Evolutionary conservation across 2,888 invertebrate species (phyloP).

Genomic region (Heteromurus nitidus): DNA sequence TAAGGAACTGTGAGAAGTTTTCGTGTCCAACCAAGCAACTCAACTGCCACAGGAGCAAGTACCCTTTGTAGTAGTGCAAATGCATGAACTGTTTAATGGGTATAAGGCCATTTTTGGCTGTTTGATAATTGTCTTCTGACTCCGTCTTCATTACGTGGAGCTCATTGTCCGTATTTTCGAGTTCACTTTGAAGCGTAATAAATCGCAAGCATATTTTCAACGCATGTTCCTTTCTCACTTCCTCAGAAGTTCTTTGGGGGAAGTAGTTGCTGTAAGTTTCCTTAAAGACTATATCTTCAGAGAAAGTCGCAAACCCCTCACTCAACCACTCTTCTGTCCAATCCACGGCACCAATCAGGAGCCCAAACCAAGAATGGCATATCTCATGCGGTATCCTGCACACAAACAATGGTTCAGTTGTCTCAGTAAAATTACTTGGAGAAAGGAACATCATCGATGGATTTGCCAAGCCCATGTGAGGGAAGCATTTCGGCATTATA

Average conservation of each 20-base stretch:
- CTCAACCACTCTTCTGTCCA: constrained; percentile 78
- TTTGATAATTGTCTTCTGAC: constrained; percentile 61
- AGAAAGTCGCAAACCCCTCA: constrained; percentile 77
- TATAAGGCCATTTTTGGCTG: constrained; percentile 76
- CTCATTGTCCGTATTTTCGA: constrained; percentile 75
- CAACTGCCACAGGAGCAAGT: constrained; percentile 75
- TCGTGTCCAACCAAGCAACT: constrained; percentile 74
- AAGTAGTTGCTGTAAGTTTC: constrained; percentile 72
- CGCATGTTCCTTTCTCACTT: constrained; percentile 30
- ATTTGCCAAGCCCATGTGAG: constrained; percentile 74
- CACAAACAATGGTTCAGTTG: constrained; percentile 70
- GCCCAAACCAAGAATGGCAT: constrained; percentile 77
- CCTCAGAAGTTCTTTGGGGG: not conserved
- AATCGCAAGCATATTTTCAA: constrained; percentile 70
- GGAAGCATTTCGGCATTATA: constrained; percentile 75
- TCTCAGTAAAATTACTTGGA: constrained; percentile 75
- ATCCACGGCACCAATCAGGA: constrained; percentile 76
- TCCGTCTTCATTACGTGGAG: constrained; percentile 75
- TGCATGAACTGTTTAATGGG: constrained; percentile 76
- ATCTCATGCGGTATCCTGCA: constrained; percentile 76
- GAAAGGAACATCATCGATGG: constrained; percentile 76
- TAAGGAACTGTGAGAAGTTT: constrained; percentile 74
- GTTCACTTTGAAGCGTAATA: constrained; percentile 72
- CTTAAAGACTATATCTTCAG: constrained; percentile 76
- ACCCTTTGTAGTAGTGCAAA: constrained; percentile 77